Evolutionary conservation across 1,140 invertebrate genomes (phyloP), one percentile per base, ranked within the genome.

Genomic region (Drosophila asahinai): DNA sequence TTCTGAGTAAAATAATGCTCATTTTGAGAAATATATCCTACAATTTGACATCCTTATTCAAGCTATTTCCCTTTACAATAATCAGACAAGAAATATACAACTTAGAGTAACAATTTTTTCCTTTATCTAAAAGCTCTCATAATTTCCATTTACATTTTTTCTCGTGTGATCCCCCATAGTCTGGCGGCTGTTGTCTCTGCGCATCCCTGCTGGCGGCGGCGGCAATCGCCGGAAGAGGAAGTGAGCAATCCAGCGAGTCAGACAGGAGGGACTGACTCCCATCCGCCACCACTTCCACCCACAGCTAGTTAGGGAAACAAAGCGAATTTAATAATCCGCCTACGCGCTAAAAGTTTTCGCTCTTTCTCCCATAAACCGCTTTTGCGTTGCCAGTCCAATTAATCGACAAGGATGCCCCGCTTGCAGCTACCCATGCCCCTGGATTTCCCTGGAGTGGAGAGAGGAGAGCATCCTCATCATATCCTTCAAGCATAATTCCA

Each of bases 291-390:
- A 11, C 14, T 8, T 14, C 47, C 33, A 11, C 43, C 47, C 2
- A 3, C 45, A 42, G 43, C 55, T 52, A 57, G 70, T 61, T 61
- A 66, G 62, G 57, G 30, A 45, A 66, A 72, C 60, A 83, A 79
- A 63, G 83, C 80, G 78, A 80, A 78, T 81, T 87, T 89, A 77
- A 87, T 89, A 86, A 87, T 75, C 70, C 80, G 83, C 66, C 71
- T 70, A 77, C 27, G 75, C 74, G 62, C 61, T 77, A 54, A 79
- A 79, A 79, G 75, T 79, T 79, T 63, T 43, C 80, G 64, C 63
- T 60, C 54, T 22, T 36, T 22, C 55, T 72, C 64, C 77, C 51
- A 66, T 87, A 89, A 87, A 78, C 83, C 84, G 62, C 84, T 87
- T 54, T 77, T 78, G 65, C 52, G 55, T 77, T 78, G 65, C 52